phyloP scores from a whole-genome alignment of 2,797 vertebrate genomes.

The Uromys caudimaculatus region DNA sequence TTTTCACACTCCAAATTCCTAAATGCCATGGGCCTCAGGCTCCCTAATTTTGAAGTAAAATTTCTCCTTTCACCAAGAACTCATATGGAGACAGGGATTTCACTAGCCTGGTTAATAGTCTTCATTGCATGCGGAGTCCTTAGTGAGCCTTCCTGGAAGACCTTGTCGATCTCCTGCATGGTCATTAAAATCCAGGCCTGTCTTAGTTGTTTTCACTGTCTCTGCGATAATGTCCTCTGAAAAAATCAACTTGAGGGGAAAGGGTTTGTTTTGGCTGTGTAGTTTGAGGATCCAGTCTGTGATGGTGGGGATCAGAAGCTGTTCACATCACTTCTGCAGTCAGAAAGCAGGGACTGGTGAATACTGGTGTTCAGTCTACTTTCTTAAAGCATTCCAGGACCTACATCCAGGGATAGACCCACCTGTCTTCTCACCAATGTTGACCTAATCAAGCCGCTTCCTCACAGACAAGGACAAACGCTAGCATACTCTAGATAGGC shows the following conservation, averaged over 20 bases:
- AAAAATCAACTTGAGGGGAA: background rate
- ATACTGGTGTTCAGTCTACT: background rate
- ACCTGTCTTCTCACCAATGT: background rate
- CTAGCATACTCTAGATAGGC: background rate
- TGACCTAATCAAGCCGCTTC: background rate
- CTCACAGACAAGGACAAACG: background rate
- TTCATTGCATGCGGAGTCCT: background rate
- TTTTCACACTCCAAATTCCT: background rate
- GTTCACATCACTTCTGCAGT: background rate
- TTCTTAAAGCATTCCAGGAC: background rate
- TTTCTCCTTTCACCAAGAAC: background rate
- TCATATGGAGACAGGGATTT: background rate
- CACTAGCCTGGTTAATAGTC: background rate
- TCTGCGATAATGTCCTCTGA: background rate
- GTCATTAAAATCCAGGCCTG: background rate
- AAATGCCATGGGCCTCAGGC: background rate
- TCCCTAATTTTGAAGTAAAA: constrained; percentile 23
- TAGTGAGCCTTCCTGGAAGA: background rate
- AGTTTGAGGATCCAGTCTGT: background rate
- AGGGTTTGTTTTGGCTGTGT: background rate
- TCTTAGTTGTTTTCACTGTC: background rate
- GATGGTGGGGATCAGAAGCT: background rate
- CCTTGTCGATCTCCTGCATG: background rate
- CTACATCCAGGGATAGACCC: no score
- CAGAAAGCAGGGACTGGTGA: background rate